Evolutionary conservation across 2,888 invertebrate genomes (phyloP), one percentile per base, ranked within the genome.

Genomic region (Crossocerus cetratus): DNA sequence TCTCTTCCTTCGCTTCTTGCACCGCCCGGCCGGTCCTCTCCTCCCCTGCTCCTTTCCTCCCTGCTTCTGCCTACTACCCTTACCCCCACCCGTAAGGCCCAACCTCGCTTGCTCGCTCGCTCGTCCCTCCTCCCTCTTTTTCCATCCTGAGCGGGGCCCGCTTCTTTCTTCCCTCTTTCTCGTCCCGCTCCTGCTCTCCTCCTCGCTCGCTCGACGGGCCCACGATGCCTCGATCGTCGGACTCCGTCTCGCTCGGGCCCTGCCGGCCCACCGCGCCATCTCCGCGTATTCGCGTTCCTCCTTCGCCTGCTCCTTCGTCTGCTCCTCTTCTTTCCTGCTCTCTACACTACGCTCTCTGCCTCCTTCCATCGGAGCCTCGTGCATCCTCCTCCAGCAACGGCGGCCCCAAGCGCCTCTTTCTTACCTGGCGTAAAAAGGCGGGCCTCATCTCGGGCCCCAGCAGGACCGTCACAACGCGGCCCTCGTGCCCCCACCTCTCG

Each of bases 351-450:
- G 14, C 49, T 49, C 66, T 68, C 69, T 57, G 62, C 56, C 61
- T 61, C 65, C 76, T 77, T 72, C 74, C 65, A 75, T 62, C 73
- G 74, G 71, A 70, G 70, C 68, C 72, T 75, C 74, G 49, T 74
- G 53, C 54, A 22, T 80, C 81, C 78, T 78, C 60, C 69, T 78
- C 62, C 43, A 61, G 74, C 79, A 65, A 71, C 64, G 53, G 71
- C 71, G 74, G 69, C 74, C 78, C 69, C 65, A 65, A 76, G 74
- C 75, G 69, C 74, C 76, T 86, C 82, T 85, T 82, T 84, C 83
- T 83, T 82, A 72, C 79, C 74, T 83, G 74, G 75, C 77, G 86
- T 86, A 89, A 89, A 88, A 89, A 89, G 86, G 82, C 84, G 84
- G 85, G 82, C 86, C 86, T 85, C 83, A 81, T 70, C 75, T 60